These are phyloP conservation scores for Zoanthus gigantus DNA, from an alignment of 92 coral and sea anemone genomes.

Conservation along the genomic window DNA sequence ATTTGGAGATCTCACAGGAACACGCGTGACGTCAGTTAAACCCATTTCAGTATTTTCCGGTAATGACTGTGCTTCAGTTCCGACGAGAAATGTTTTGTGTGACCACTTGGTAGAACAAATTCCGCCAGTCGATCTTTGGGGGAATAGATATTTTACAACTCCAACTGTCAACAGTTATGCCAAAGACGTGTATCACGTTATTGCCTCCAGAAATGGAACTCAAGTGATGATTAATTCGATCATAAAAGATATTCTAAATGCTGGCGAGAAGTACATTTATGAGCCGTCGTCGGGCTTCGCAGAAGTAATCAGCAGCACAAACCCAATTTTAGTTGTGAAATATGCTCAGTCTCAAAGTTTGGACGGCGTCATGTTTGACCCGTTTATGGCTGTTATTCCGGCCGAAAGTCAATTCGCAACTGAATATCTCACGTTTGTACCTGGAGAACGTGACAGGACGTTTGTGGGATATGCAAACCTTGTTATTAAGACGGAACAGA, in stretches of 20 bases:
- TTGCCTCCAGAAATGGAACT: constrained; percentile 76
- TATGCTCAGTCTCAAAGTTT: constrained; percentile 63
- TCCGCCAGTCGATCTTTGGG: constrained; percentile 82
- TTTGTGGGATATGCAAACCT: constrained; percentile 58
- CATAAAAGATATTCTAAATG: constrained; percentile 11
- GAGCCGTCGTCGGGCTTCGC: constrained; percentile 50
- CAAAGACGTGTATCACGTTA: constrained; percentile 75
- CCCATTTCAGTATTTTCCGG: constrained; percentile 90
- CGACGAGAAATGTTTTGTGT: constrained; percentile 54
- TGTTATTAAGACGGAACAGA: constrained; percentile 54
- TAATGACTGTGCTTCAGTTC: constrained; percentile 84
- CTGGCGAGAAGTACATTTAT: constrained; percentile 64
- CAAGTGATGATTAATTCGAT: constrained; percentile 58
- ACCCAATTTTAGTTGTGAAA: constrained; percentile 82
- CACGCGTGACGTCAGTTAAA: constrained; percentile 71
- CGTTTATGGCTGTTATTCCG: constrained; percentile 83
- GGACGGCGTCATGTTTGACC: constrained; percentile 50
- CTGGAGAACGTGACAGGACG: constrained; percentile 22
- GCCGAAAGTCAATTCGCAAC: constrained; percentile 73
- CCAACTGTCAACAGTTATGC: constrained; percentile 65
- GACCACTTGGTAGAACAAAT: constrained; percentile 89
- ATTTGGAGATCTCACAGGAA: constrained; percentile 73
- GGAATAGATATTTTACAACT: constrained; percentile 75
- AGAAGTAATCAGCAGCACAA: constrained; percentile 59
- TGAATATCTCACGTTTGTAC: constrained; percentile 76